Evolutionary conservation across 37 sponge, comb jelly and placozoan species (phyloP), one percentile per base, ranked within the genome.

Genomic region (Ianthella basta): DNA sequence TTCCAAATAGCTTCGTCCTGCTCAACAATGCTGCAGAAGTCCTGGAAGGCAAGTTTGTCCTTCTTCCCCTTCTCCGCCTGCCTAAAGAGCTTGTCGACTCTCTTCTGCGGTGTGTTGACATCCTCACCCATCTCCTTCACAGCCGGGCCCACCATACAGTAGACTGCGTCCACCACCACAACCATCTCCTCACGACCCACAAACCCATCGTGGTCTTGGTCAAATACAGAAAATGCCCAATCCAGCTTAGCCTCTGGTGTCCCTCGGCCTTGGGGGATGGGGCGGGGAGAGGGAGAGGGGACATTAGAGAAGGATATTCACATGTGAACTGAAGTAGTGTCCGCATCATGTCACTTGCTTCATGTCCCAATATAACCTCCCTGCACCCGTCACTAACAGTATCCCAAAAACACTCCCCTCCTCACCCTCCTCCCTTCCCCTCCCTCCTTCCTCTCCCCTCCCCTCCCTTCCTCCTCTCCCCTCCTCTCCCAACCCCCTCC

Each of bases 91-190:
- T 79, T 77, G 65, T 89, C 79, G 15, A 94, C 91, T 60, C 95
- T 91, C 63, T 84, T 89, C 56, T 91, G 88, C 1, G 92, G 92
- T 1, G 92, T 87, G 61, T 92, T 79, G n/a, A 82, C 87, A 20
- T 86, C 84, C 19, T 84, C 84, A 36, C 25, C 40, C 78, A 40
- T 53, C 4, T 69, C 35, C 16, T 75, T 36, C 18, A 75, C 78
- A 41, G 24, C 44, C 37, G 78, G 37, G 0, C 78, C 78, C 20
- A 75, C 78, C 78, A 75, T 75, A 4, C 13, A 16, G 54, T 75
- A 75, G 3, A 75, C 39, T 2, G 78, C 78, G 24, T 40, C 44
- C 54, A 75, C 78, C 21, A 75, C 78, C 20, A 40, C 54, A 40
- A 75, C 15, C 78, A 75, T 75, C 25, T 75, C 54, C 2, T 75